These are phyloP conservation scores for Prosapia bicincta DNA, from an alignment of 2,888 invertebrate species.

Conservation along the genomic window DNA sequence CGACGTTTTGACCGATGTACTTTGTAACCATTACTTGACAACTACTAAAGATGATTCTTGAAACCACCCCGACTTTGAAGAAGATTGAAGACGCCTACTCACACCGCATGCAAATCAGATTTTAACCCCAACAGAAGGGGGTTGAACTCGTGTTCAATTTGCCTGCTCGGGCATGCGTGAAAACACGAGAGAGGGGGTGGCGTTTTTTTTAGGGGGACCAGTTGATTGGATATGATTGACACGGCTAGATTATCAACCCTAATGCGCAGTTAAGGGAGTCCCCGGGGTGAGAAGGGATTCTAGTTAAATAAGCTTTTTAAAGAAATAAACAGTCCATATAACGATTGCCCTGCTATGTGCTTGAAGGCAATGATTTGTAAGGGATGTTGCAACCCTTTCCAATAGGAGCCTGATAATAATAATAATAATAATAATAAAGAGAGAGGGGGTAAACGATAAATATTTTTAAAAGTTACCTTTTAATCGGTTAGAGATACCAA, in stretches of 20 bases:
- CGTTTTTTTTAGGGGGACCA: neutral
- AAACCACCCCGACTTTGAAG: neutral
- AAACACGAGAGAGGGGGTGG: slow-evolving; percentile 8
- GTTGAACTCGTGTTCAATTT: slow-evolving; percentile 19
- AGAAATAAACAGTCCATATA: slow-evolving; percentile 27
- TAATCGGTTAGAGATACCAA: no score
- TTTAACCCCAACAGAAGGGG: neutral
- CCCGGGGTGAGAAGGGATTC: neutral
- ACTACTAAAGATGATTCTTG: no score
- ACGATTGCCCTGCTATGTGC: neutral
- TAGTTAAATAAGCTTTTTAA: slow-evolving; percentile 27
- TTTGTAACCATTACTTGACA: no score
- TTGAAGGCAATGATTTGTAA: neutral
- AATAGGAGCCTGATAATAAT: no score
- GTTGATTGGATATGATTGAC: slow-evolving; percentile 29
- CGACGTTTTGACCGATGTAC: no score
- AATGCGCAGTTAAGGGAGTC: neutral
- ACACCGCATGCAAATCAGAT: neutral
- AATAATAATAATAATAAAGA: no score
- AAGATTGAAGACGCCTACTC: neutral
- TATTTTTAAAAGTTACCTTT: no score
- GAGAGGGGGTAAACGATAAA: no score
- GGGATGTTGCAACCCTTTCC: neutral
- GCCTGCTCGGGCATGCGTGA: slow-evolving; percentile 27
- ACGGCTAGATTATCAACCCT: slow-evolving; percentile 25